phyloP scores from a whole-genome alignment of 2,888 invertebrate genomes.

The Cataglyphis livida region DNA sequence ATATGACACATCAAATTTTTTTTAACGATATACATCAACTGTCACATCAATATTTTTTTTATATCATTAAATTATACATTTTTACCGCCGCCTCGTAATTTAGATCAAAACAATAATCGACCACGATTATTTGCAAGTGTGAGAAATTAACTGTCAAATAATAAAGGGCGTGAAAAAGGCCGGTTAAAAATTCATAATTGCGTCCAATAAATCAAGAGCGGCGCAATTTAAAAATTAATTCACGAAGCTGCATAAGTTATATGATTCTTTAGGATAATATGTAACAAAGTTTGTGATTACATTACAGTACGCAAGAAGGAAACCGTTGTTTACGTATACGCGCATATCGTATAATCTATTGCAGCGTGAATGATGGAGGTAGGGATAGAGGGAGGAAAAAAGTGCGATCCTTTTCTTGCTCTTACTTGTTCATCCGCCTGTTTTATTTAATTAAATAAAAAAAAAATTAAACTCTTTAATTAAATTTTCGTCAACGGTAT shows the following conservation, averaged over 20 bases:
- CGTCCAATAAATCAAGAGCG: background rate
- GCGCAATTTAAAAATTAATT: constrained; percentile 26
- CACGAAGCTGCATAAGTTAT: background rate
- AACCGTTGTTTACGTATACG: background rate
- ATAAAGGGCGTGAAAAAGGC: background rate
- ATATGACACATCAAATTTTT: background rate
- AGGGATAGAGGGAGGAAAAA: background rate
- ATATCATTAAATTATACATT: background rate
- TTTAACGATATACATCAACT: constrained; percentile 2
- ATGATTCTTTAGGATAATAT: background rate
- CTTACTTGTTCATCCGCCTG: constrained; percentile 24
- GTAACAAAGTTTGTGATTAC: constrained; percentile 26
- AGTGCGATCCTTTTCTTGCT: background rate
- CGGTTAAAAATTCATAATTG: constrained; percentile 24
- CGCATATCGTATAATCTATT: constrained; percentile 23
- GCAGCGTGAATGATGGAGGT: background rate
- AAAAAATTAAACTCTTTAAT: background rate
- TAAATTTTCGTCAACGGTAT: constrained; percentile 39
- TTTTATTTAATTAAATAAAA: too few relatives aligned
- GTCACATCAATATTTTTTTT: background rate
- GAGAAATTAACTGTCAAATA: background rate
- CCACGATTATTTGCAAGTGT: background rate
- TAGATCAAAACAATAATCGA: constrained; percentile 14
- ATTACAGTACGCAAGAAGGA: background rate
- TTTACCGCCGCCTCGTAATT: background rate